phyloP scores from a whole-genome alignment of 2,797 vertebrate species.

The Parauchenoglanis ngamensis region DNA sequence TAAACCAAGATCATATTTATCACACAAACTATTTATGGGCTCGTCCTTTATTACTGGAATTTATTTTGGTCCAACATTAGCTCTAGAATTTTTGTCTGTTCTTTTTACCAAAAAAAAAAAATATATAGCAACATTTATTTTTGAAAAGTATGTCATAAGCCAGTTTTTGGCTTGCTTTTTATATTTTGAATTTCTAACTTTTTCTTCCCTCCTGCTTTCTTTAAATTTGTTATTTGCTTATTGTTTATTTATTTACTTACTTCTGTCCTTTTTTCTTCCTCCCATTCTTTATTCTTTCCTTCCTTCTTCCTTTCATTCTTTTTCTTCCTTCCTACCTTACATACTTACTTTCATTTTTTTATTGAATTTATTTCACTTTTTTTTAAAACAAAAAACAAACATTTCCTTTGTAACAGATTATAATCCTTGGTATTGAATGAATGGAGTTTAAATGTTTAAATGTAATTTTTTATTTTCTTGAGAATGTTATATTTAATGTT shows the following conservation, averaged over 20 bases:
- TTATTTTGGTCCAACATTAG: no score
- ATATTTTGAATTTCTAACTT: neutral
- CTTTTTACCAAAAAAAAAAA: no score
- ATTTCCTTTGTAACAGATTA: neutral
- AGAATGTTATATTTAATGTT: neutral
- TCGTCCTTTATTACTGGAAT: neutral
- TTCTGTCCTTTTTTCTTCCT: neutral
- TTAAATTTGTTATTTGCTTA: no score
- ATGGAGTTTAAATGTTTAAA: neutral
- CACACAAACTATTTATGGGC: neutral
- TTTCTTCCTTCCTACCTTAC: neutral
- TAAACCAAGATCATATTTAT: neutral
- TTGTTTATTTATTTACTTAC: no score
- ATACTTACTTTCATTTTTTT: neutral
- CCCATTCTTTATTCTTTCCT: neutral
- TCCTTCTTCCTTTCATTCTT: neutral
- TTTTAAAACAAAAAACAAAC: neutral
- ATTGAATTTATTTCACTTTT: neutral
- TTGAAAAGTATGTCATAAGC: no score
- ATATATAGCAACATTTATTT: no score
- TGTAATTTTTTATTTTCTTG: neutral
- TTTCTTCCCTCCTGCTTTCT: neutral
- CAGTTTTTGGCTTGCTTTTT: neutral
- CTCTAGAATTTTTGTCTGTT: no score
- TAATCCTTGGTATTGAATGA: neutral